Evolutionary conservation across 2,888 invertebrate species (phyloP), one percentile per base, ranked within the genome.

Genomic region (Tolmerus cingulatus): DNA sequence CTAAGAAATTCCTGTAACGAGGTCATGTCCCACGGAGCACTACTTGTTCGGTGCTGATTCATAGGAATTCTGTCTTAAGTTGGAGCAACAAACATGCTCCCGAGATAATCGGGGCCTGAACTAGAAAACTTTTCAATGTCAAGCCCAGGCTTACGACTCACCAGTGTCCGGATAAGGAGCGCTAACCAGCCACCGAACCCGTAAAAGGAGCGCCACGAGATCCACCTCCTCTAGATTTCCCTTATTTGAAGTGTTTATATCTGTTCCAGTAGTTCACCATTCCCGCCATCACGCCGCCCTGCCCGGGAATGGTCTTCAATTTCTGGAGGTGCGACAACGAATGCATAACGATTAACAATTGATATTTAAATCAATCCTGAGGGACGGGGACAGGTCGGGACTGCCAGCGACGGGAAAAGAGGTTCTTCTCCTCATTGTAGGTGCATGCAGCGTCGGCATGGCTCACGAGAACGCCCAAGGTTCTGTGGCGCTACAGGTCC

Each of bases 111-210:
- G 9, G 27, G 66, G 16, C 12, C 27, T 43, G 78, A 79, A 79
- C 51, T 27, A 51, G 51, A 79, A 78, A 79, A 79, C 51, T 79
- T 79, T 51, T 79, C 79, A 79, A 79, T 79, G 79, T 55, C 79
- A 79, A 0, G 7, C 27, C 19, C 14, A n/a, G 43, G 79, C 16
- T 51, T 30, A 79, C 79, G 27, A 27, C 16, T 46, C 30, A 79
- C 14, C 19, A 23, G 16, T 27, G n/a, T 16, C 79, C 51, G 51
- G 51, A 51, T 79, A 46, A 46, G 51, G 79, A 79, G 43, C 5
- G 78, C 14, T 40, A 43, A 23, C 5, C n/a, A 78, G 51, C 46
- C 79, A 51, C 51, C 51, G 79, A 51, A 9, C 51, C 79, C 79
- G 30, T 46, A 79, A 23, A 79, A 79, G 79, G 79, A 55, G 5